phyloP scores from a whole-genome alignment of 2,113 vertebrate species.

The Cyanocitta stelleri region DNA sequence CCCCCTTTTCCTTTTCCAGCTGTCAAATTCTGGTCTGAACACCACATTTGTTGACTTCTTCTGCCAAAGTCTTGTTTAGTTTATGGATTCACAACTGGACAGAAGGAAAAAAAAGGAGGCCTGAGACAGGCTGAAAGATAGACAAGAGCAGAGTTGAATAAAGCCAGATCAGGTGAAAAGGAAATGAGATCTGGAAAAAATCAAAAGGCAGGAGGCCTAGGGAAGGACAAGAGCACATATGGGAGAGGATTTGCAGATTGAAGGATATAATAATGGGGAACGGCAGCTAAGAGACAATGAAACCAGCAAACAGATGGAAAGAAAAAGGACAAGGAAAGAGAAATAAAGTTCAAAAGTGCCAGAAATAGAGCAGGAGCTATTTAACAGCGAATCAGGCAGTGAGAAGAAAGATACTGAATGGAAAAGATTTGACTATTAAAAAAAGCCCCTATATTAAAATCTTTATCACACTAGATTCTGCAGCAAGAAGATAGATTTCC shows the following conservation, averaged over 20 bases:
- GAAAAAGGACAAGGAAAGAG: constrained; percentile 3
- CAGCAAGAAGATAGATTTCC: neutral
- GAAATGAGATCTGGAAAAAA: constrained; percentile 29
- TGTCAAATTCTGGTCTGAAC: constrained; percentile 30
- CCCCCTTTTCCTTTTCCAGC: constrained; percentile 2
- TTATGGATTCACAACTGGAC: constrained; percentile 54
- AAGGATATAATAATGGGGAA: constrained; percentile 29
- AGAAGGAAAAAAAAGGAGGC: constrained; percentile 34
- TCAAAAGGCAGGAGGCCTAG: constrained; percentile 17
- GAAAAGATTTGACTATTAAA: neutral
- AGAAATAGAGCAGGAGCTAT: constrained; percentile 13
- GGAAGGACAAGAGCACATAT: constrained; percentile 16
- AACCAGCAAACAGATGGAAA: constrained; percentile 31
- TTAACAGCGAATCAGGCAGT: neutral
- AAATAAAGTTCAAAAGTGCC: constrained; percentile 31
- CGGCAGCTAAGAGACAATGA: constrained; percentile 39
- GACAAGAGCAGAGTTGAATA: constrained; percentile 37
- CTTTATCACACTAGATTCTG: neutral
- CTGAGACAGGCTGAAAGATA: constrained; percentile 13
- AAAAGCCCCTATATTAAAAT: neutral
- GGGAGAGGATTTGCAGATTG: constrained; percentile 33
- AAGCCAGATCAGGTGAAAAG: constrained; percentile 32
- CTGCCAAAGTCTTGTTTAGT: constrained; percentile 54
- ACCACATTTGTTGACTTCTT: constrained; percentile 51
- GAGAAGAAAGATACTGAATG: neutral